A percentile compares a stretch with the other conserved stretches of the same genome.
Conservation (phyloP, 2,888 invertebrate genomes). For the Rhingia rostrata region DNA sequence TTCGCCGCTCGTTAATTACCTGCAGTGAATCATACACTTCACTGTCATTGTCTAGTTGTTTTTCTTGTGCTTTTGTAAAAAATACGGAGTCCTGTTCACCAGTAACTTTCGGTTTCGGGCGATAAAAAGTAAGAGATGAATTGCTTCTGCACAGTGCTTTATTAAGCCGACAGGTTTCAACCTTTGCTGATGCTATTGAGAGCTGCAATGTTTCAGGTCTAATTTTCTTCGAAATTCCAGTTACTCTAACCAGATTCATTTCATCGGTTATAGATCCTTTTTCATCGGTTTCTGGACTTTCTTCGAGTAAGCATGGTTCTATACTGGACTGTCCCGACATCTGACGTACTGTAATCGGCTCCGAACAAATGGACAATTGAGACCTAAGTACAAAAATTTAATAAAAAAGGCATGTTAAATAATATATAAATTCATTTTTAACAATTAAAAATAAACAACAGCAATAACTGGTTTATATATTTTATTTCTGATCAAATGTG, state of each 20-base stretch:
- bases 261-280: conserved; percentile 10
- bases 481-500: no score
- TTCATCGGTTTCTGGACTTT: conserved; percentile 76
- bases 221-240: conserved; percentile 77
- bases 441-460: no score
- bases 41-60: conserved; percentile 75
- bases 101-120: conserved; percentile 80
- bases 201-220: conserved; percentile 80
- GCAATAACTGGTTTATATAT: no score
- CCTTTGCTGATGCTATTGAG: neutral
- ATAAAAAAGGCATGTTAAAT: neutral
- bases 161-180: conserved; percentile 37
- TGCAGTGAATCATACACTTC: conserved; percentile 81
- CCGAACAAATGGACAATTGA: conserved; percentile 82
- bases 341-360: conserved; percentile 80
- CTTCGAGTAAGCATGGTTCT: conserved; percentile 82
- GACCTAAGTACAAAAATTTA: conserved; percentile 74
- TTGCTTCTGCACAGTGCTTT: conserved; percentile 80
- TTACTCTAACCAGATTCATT: conserved; percentile 43
- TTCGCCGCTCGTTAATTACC: conserved; percentile 82
- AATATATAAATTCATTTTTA: neutral
- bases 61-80: conserved; percentile 78
- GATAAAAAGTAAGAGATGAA: conserved; percentile 82
- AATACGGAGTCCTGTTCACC: conserved; percentile 80
- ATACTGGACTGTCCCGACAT: conserved; percentile 82